A percentile compares a stretch with the other conserved stretches of the same genome.
These are phyloP conservation scores for Thripadectes ignobilis DNA, from an alignment of 2,797 vertebrate genomes.

Conservation along the genomic window DNA sequence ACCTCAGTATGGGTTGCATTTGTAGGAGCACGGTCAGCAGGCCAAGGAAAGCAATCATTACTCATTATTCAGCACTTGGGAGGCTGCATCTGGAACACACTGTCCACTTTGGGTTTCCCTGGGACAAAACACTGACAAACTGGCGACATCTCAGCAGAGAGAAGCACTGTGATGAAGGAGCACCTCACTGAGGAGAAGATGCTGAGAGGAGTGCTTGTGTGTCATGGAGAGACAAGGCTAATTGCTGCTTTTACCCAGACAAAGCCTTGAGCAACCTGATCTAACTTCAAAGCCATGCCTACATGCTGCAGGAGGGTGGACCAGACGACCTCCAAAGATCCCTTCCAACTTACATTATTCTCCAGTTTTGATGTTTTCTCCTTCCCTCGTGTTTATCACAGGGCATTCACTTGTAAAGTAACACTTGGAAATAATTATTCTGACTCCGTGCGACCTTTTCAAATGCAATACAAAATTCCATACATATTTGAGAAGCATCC, in stretches of 20 bases:
- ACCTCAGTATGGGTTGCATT: rapidly evolving
- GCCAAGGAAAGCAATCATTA: neutral
- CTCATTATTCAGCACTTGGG: neutral
- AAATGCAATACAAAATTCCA: neutral
- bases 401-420: neutral
- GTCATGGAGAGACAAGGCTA: neutral
- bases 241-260: neutral
- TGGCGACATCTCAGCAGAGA: neutral
- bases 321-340: neutral
- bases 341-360: neutral
- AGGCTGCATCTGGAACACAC: neutral
- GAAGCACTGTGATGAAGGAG: neutral
- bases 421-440: neutral
- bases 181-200: neutral
- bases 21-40: neutral
- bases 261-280: neutral
- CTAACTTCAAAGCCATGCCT: neutral
- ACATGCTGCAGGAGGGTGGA: neutral
- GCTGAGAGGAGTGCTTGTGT: neutral
- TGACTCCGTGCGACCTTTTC: neutral
- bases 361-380: neutral
- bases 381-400: neutral
- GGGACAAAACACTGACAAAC: neutral
- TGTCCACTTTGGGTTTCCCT: neutral
- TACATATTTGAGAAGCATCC: neutral